These are phyloP conservation scores for Oncorhynchus gorbuscha DNA, from an alignment of 2,113 vertebrate genomes.

Conservation along the genomic window DNA sequence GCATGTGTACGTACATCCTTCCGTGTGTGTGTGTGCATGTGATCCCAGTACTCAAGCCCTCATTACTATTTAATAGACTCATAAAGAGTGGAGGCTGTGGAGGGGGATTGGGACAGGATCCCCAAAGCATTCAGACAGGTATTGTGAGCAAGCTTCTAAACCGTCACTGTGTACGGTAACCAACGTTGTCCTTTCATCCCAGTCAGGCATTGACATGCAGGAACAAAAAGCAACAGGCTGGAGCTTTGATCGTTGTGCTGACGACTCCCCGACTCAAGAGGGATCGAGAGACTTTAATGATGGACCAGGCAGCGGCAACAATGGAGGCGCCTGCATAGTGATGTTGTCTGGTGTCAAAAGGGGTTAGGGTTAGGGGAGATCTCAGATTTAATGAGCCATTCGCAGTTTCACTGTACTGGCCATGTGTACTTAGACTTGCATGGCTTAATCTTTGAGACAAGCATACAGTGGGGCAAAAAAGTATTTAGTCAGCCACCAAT, in stretches of 20 bases:
- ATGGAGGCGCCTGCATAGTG: not conserved
- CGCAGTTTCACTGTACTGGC: too few species aligned
- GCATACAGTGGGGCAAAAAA: too few species aligned
- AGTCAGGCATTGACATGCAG: constrained; percentile 38
- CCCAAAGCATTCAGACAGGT: constrained; percentile 17
- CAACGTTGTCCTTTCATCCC: constrained; percentile 46
- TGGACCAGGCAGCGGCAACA: constrained; percentile 17
- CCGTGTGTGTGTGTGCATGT: not conserved
- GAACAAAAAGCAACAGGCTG: constrained; percentile 38
- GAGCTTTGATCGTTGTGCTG: constrained; percentile 53
- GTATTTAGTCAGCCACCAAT: too few species aligned
- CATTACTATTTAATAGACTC: constrained; percentile 60
- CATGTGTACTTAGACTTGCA: too few species aligned
- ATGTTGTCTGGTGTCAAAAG: constrained; percentile 23
- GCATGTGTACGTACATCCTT: not conserved
- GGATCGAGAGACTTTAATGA: constrained; percentile 42
- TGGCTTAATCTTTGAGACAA: too few species aligned
- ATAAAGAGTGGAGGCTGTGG: constrained; percentile 36
- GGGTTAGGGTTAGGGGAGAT: too few species aligned
- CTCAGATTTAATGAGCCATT: not conserved
- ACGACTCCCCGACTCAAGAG: constrained; percentile 19
- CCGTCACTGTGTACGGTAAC: constrained; percentile 10
- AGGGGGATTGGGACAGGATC: constrained; percentile 12
- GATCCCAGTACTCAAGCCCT: constrained; percentile 3
- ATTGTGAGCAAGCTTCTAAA: constrained; percentile 19